These are phyloP conservation scores for Petrocephalus microphthalmus DNA, from an alignment of 2,113 vertebrate species.

Conservation along the genomic window DNA sequence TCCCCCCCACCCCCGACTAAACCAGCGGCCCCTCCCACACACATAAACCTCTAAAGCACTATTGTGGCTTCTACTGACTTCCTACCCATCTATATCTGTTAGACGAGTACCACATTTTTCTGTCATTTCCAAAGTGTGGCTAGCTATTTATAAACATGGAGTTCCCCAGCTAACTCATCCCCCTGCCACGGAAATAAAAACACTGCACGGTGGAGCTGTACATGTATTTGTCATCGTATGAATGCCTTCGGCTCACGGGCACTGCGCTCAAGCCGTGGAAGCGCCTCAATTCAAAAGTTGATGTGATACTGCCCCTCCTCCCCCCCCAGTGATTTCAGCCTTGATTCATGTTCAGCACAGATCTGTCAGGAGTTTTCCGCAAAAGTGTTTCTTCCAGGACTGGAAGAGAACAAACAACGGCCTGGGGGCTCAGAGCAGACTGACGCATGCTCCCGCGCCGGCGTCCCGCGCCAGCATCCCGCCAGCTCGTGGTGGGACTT, in stretches of 20 bases:
- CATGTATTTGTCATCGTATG: background rate
- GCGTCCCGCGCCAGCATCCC: no score
- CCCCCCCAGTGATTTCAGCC: background rate
- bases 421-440: background rate
- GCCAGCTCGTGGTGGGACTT: background rate
- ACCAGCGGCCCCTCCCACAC: background rate
- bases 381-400: background rate
- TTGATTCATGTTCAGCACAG: background rate
- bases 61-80: background rate
- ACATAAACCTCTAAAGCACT: background rate
- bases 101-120: background rate
- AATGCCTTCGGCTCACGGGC: background rate
- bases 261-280: background rate
- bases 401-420: background rate
- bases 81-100: background rate
- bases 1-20: background rate
- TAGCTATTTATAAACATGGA: constrained; percentile 14
- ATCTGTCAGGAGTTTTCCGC: background rate
- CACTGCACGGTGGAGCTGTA: background rate
- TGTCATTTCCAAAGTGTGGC: background rate
- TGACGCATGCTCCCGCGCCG: background rate
- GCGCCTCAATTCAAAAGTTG: background rate
- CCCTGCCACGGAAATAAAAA: background rate
- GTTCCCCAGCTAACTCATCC: background rate
- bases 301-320: background rate